phyloP scores from a whole-genome alignment of 2,113 vertebrate genomes.

The Apaloderma vittatum region DNA sequence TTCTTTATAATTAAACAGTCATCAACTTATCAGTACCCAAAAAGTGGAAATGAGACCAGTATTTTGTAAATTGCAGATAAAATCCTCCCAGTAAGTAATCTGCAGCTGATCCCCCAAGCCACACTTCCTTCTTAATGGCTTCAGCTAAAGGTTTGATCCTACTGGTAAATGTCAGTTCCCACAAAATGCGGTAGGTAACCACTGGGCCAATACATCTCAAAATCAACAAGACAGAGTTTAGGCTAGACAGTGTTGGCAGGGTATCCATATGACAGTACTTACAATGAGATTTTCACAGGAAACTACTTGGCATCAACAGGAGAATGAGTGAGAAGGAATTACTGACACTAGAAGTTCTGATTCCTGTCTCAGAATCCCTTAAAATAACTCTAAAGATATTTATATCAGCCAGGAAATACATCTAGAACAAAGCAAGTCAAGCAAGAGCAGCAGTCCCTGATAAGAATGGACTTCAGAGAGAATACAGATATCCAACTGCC shows the following conservation, averaged over 20 bases:
- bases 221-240: not conserved
- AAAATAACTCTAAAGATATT: not conserved
- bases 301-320: not conserved
- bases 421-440: not conserved
- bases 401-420: not conserved
- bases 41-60: not conserved
- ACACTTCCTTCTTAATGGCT: not conserved
- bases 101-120: not conserved
- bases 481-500: not conserved
- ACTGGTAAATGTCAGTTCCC: not conserved
- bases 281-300: not conserved
- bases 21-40: not conserved
- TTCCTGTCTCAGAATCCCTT: not conserved
- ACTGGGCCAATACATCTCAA: not conserved
- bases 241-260: not conserved
- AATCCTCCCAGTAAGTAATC: fast-evolving
- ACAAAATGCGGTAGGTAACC: not conserved
- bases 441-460: not conserved
- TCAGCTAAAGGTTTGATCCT: not conserved
- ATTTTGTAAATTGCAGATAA: not conserved
- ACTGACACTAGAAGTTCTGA: not conserved
- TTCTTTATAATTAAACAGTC: not conserved
- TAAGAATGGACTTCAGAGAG: not conserved
- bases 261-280: not conserved
- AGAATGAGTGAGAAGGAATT: not conserved